phyloP scores from a whole-genome alignment of 2,797 vertebrate species.

The Alfaro cultratus region DNA sequence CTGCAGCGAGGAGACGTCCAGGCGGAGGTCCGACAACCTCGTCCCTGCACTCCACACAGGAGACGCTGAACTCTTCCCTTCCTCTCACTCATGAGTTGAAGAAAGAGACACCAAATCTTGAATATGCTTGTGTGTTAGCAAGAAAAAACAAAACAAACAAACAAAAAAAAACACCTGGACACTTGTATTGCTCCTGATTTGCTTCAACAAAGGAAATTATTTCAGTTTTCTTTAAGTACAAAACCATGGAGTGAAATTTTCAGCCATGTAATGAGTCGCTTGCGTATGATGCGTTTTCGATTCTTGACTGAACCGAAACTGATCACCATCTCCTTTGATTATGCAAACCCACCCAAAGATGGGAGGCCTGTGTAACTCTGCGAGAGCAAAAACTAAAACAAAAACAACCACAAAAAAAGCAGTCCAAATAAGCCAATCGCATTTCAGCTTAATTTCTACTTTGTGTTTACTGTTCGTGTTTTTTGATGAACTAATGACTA shows the following conservation, averaged over 20 bases:
- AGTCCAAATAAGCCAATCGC: constrained; percentile 16
- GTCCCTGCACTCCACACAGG: constrained; percentile 22
- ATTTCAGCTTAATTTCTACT: constrained; percentile 11
- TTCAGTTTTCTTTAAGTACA: constrained; percentile 69
- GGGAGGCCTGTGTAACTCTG: constrained; percentile 29
- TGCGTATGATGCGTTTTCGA: constrained; percentile 32
- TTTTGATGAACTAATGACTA: constrained; percentile 46
- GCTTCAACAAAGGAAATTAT: constrained; percentile 58
- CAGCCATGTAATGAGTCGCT: constrained; percentile 53
- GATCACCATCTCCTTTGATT: constrained; percentile 49
- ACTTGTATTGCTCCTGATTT: constrained; percentile 67
- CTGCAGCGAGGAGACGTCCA: constrained; percentile 12
- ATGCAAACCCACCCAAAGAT: constrained; percentile 53
- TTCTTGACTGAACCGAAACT: constrained; percentile 72
- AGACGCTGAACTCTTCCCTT: constrained; percentile 21
- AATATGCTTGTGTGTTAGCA: constrained; percentile 13
- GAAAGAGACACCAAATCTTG: constrained; percentile 24
- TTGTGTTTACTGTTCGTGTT: constrained; percentile 18
- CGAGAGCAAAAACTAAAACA: background rate
- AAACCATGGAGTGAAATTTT: constrained; percentile 65
- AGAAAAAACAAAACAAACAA: constrained; percentile 1
- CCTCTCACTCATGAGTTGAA: constrained; percentile 5
- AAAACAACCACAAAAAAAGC: constrained; percentile 2
- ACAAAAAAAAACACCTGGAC: constrained; percentile 40
- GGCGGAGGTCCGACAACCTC: constrained; percentile 16